phyloP scores from a whole-genome alignment of 2,888 invertebrate genomes.

The Leptura quadrifasciata region DNA sequence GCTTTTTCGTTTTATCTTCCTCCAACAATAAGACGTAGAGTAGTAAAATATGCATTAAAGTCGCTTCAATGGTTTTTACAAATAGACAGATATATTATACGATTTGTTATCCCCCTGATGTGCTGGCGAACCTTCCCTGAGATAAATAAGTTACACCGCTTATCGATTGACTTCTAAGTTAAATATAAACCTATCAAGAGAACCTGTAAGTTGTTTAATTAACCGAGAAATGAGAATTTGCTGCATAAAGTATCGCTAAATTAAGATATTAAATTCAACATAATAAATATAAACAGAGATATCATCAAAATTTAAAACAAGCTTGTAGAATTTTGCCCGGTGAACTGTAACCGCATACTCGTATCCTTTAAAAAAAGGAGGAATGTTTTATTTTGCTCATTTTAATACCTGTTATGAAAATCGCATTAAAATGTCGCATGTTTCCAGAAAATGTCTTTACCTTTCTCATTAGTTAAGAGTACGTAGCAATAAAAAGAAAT shows the following conservation, averaged over 20 bases:
- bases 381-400: background rate
- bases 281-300: conserved; percentile 51
- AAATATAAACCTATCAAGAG: conserved; percentile 18
- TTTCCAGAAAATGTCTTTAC: conserved; percentile 1
- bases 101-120: background rate
- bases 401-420: conserved; percentile 12
- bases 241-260: conserved; percentile 46
- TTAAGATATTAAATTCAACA: conserved; percentile 52
- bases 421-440: conserved; percentile 19
- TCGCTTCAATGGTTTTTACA: too few relatives aligned
- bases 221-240: conserved; percentile 40
- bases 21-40: too few relatives aligned
- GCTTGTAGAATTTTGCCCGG: conserved; percentile 16
- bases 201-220: conserved; percentile 40
- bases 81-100: too few relatives aligned
- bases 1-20: too few relatives aligned
- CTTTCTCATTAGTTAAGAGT: background rate
- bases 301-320: conserved; percentile 41
- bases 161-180: conserved; percentile 18
- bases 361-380: conserved; percentile 10
- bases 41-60: too few relatives aligned
- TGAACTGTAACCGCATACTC: background rate
- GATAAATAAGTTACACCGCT: background rate
- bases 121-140: background rate
- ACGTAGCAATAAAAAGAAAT: background rate